These are phyloP conservation scores for Arion vulgaris DNA, from an alignment of 1,140 invertebrate genomes.

Conservation along the genomic window DNA sequence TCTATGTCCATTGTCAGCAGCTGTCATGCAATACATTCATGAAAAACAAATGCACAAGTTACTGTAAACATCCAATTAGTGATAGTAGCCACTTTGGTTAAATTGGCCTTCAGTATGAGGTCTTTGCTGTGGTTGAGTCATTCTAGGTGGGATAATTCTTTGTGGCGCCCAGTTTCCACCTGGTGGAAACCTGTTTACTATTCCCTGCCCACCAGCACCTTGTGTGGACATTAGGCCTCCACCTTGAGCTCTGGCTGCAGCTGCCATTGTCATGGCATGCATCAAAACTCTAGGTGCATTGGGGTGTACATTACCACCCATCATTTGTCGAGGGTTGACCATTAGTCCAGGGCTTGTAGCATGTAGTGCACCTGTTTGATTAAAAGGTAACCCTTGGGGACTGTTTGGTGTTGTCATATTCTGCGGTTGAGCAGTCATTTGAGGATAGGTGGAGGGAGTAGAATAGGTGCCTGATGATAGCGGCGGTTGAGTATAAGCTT, in stretches of 20 bases:
- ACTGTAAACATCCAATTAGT: background rate
- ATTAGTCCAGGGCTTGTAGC: background rate
- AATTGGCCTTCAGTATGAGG: conserved; percentile 18
- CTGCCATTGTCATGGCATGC: background rate
- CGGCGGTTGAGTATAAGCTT: background rate
- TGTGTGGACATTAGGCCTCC: conserved; percentile 10
- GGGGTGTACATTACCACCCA: background rate
- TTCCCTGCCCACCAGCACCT: background rate
- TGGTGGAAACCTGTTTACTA: background rate
- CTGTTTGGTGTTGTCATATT: background rate
- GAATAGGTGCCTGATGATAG: background rate
- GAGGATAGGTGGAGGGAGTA: background rate
- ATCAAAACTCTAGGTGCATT: background rate
- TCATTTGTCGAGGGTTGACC: background rate
- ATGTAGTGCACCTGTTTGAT: background rate
- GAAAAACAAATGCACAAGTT: too few species aligned
- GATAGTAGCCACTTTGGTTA: conserved; percentile 1
- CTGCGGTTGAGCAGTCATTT: background rate
- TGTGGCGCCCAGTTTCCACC: background rate
- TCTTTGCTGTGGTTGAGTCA: conserved; percentile 7
- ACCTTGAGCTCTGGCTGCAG: background rate
- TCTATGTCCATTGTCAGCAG: too few species aligned
- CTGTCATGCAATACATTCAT: too few species aligned
- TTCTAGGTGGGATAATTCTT: conserved; percentile 35
- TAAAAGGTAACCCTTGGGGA: background rate